Conservation (phyloP, 1,140 invertebrate genomes). For the Magallana gigas region DNA sequence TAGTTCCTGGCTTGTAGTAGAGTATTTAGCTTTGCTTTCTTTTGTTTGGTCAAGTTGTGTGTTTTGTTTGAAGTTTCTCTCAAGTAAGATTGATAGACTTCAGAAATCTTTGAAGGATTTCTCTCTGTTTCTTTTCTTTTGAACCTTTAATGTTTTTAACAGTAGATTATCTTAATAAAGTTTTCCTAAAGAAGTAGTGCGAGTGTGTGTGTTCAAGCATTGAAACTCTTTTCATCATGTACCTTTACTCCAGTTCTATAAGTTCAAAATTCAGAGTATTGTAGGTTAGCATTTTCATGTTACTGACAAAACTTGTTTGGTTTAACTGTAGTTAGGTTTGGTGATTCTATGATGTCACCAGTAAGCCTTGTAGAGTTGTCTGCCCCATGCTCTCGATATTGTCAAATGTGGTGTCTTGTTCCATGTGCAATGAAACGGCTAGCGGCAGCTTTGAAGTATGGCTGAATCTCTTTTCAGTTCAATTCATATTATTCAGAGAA, state of each 20-base stretch:
- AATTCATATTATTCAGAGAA: not conserved
- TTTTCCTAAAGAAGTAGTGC: not conserved
- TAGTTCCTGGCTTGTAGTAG: not conserved
- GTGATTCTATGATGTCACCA: slow-evolving; percentile 39
- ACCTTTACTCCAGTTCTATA: too few relatives aligned
- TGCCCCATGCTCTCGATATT: slow-evolving; percentile 18
- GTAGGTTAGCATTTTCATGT: not conserved
- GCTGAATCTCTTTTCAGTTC: slow-evolving; percentile 27
- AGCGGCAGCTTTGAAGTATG: slow-evolving; percentile 25
- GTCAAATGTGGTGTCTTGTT: slow-evolving; percentile 34
- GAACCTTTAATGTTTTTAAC: not conserved
- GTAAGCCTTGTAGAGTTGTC: slow-evolving; percentile 41
- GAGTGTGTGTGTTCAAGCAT: not conserved
- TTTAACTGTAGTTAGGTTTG: not conserved
- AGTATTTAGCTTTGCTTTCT: slow-evolving; percentile 35
- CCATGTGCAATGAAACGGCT: slow-evolving; percentile 29
- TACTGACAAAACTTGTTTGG: not conserved
- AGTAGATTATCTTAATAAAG: not conserved
- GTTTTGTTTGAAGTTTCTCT: slow-evolving; percentile 33
- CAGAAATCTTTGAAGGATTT: not conserved
- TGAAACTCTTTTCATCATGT: not conserved
- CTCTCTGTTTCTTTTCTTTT: not conserved
- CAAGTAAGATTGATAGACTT: not conserved
- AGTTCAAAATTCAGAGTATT: not conserved
- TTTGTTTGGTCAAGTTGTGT: slow-evolving; percentile 38